A percentile compares a stretch with the other conserved stretches of the same genome.
Evolutionary conservation across 2,797 vertebrate genomes (phyloP).

Genomic region (Phoebastria nigripes): DNA sequence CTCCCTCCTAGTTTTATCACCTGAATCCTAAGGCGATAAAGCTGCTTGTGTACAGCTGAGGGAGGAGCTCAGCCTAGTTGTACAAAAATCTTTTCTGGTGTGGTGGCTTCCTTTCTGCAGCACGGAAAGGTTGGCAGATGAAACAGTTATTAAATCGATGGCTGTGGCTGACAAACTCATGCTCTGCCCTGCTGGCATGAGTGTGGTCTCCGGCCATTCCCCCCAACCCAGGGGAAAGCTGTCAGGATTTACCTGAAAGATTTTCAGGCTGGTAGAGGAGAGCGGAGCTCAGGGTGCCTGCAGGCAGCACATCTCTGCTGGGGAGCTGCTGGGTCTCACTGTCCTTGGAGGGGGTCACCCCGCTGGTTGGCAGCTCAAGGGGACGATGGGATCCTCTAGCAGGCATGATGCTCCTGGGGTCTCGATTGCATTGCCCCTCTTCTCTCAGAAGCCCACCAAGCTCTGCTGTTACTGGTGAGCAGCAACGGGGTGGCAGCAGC

Average conservation of each 20-base stretch:
- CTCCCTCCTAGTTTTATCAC: background rate
- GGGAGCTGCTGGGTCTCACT: background rate
- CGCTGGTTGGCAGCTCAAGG: background rate
- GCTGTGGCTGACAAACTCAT: background rate
- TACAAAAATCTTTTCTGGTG: background rate
- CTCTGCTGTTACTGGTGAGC: background rate
- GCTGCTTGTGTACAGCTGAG: background rate
- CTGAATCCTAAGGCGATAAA: background rate
- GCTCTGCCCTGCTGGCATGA: background rate
- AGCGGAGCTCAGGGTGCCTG: background rate
- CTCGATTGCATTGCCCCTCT: background rate
- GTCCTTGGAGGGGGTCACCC: background rate
- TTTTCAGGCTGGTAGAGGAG: background rate
- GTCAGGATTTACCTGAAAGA: background rate
- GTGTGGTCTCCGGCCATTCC: background rate
- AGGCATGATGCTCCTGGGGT: background rate
- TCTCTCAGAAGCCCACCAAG: background rate
- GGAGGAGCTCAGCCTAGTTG: background rate
- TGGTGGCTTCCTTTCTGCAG: background rate
- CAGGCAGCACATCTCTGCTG: background rate
- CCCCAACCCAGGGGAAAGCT: rapidly evolving
- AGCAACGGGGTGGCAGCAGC: background rate
- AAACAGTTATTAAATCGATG: background rate
- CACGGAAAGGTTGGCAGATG: background rate
- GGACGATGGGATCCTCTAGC: background rate